A percentile compares a stretch with the other conserved stretches of the same genome.
Conservation (phyloP, 1,140 invertebrate species). For the Zaprionus kolodkinae region DNA sequence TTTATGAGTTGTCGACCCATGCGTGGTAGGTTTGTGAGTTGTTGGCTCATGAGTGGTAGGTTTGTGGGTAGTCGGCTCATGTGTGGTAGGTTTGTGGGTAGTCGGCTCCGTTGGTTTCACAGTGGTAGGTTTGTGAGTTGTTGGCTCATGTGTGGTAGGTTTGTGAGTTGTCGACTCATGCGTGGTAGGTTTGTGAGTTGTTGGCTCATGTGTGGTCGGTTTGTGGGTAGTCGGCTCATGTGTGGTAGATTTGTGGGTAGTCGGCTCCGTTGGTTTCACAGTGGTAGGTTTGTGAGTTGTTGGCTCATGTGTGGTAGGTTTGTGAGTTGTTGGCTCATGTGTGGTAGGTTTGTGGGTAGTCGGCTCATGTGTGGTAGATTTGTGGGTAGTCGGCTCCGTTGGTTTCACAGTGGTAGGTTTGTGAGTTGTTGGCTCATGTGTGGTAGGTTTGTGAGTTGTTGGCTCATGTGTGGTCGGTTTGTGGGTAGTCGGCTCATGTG, state of each 20-base stretch:
- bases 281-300: background rate
- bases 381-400: no score
- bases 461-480: background rate
- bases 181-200: background rate
- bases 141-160: background rate
- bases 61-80: background rate
- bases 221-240: background rate
- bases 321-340: background rate
- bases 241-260: background rate
- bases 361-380: no score
- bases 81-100: background rate
- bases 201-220: background rate
- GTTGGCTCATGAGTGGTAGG: background rate
- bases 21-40: background rate
- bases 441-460: no score
- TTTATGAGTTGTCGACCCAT: constrained; percentile 1
- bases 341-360: no score
- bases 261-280: background rate
- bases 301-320: background rate
- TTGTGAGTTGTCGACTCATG: background rate
- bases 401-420: no score
- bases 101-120: background rate
- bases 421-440: no score
- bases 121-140: background rate
- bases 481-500: no score